Conservation (phyloP, 2,113 vertebrate species). For the human (Homo sapiens) region DNA sequence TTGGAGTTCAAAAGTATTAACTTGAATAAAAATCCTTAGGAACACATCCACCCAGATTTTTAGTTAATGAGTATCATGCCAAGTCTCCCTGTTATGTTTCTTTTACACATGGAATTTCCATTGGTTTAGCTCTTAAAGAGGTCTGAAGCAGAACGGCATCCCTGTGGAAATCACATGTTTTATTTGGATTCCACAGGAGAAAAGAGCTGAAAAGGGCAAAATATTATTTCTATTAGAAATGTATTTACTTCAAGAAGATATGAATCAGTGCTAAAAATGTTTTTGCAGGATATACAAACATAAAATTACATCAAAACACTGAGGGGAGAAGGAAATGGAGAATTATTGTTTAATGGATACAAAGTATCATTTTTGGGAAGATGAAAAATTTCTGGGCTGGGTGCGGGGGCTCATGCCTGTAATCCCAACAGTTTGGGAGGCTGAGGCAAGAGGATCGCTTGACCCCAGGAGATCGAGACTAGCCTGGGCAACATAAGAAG, state of each 20-base stretch:
- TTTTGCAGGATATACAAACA: not conserved
- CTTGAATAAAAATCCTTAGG: not conserved
- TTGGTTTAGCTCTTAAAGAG: not conserved
- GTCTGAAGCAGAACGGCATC: not conserved
- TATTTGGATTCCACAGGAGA: not conserved
- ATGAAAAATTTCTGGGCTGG: not conserved
- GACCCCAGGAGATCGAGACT: too few species aligned
- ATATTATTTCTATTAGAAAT: constrained; percentile 15
- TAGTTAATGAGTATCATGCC: not conserved
- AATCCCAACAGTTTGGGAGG: too few species aligned
- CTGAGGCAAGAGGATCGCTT: too few species aligned
- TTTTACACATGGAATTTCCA: not conserved
- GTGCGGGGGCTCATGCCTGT: too few species aligned
- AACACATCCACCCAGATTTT: not conserved
- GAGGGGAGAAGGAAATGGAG: too few species aligned
- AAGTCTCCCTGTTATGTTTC: not conserved
- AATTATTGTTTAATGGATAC: not conserved
- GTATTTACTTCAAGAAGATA: not conserved
- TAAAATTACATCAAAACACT: not conserved
- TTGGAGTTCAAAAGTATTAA: not conserved
- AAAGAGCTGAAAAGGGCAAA: not conserved
- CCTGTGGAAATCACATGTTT: not conserved
- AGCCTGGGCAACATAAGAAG: too few species aligned
- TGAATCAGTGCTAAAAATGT: not conserved
- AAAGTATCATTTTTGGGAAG: not conserved